Conservation (phyloP, 2,888 invertebrate genomes). For the Steinernema carpocapsae region DNA sequence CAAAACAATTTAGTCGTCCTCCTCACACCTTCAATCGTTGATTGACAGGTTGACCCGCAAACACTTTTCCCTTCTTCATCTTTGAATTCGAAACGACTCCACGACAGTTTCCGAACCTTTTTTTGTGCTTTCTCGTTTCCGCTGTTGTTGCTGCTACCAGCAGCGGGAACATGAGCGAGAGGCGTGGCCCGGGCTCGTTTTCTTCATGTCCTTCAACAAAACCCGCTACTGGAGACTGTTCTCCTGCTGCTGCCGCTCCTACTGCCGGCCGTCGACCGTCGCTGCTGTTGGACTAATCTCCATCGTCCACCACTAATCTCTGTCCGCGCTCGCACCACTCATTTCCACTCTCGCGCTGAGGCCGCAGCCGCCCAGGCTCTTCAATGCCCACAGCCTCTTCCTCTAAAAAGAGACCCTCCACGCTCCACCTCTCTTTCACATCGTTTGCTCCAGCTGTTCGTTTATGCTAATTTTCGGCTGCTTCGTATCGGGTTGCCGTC, state of each 20-base stretch:
- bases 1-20: slow-evolving; percentile 10
- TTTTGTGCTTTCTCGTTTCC: not conserved
- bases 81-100: not conserved
- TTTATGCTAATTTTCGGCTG: slow-evolving; percentile 30
- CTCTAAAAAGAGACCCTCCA: not conserved
- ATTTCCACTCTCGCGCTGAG: not conserved
- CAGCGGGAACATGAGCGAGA: slow-evolving; percentile 4
- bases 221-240: slow-evolving; percentile 28
- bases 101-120: too few species aligned
- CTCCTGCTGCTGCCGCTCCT: not conserved
- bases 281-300: slow-evolving; percentile 15
- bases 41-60: slow-evolving; percentile 32
- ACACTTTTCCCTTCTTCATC: not conserved
- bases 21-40: slow-evolving; percentile 15
- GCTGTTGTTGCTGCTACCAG: not conserved
- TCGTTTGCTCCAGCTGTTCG: slow-evolving; percentile 35
- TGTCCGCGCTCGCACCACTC: slow-evolving; percentile 2
- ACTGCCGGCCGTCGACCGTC: slow-evolving; percentile 3
- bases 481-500: not conserved
- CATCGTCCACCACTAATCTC: slow-evolving; percentile 29
- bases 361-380: not conserved
- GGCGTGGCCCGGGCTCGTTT: slow-evolving; percentile 32
- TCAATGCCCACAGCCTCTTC: slow-evolving; percentile 10
- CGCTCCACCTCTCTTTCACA: slow-evolving; percentile 17
- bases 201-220: not conserved